Base-by-base conservation (phyloP, 2,888 invertebrate genomes). In the Andrena minutula region DNA sequence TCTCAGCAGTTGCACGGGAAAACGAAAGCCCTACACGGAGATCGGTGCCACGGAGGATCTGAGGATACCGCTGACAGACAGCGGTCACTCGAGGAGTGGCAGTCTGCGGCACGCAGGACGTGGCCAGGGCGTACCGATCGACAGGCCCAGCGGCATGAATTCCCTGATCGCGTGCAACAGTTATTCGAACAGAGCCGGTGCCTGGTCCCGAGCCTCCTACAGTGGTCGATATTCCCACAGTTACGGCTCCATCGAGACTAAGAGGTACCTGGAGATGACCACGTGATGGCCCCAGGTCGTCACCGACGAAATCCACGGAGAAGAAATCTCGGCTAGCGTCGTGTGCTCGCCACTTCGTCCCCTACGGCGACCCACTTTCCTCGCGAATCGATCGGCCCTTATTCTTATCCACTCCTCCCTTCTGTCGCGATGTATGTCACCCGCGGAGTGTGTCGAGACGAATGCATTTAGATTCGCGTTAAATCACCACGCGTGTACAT, bases 141-240 rank as follows among this genome's bases (percentile, higher is more conserved):
- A 96, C 90, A 95, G 96, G 51, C 96, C 96, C 0, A 96, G 96
- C n/a, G 96, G 95, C 68, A 96, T 96, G 96, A 96, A 96, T 94
- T 97, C 96, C 77, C 94, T 97, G 79, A 96, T 97, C 80, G 96
- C 96, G 0, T 97, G 97, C 94, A 97, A 96, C 93, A 97, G 97
- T 93, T 97, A 96, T 94, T 96, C 97, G 92, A 97, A 96, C 93
- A 95, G 95, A 82, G 95, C 95, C 92, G 93, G 95, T 93, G 92
- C 95, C 91, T 94, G 95, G 95, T 92, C 94, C 91, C 91, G 95
- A 94, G 94, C 95, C 91, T 92, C 90, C 63, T 95, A 92, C 86
- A 93, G 91, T 79, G 95, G 95, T 0, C 94, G 95, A 1, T 95
- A 95, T 90, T 95, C 95, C 73, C 94, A 95, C 85, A 95, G 95